These are phyloP conservation scores for Heliangelus exortis DNA, from an alignment of 2,797 vertebrate genomes.

Conservation along the genomic window DNA sequence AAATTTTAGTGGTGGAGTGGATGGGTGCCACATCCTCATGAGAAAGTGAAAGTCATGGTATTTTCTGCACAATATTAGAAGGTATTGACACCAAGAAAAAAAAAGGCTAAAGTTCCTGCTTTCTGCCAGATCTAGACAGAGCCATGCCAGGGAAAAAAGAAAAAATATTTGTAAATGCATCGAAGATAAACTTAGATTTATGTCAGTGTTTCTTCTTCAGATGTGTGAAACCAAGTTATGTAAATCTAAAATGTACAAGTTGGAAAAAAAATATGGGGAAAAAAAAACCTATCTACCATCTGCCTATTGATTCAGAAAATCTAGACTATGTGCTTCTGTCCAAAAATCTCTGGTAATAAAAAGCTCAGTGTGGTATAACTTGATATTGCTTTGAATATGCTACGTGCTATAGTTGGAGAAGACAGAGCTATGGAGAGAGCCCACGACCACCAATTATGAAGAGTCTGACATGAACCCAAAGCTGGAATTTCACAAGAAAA, in stretches of 20 bases:
- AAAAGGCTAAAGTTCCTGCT: neutral
- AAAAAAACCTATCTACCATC: constrained; percentile 35
- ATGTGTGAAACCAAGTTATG: constrained; percentile 65
- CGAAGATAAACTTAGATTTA: constrained; percentile 59
- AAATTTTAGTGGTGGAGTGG: neutral
- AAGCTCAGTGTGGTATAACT: constrained; percentile 61
- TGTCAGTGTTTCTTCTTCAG: constrained; percentile 56
- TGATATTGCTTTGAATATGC: constrained; percentile 26
- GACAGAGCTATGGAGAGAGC: neutral
- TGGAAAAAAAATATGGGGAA: neutral
- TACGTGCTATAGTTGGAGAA: neutral
- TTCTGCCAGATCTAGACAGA: neutral
- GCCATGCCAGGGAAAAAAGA: neutral
- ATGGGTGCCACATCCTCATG: neutral
- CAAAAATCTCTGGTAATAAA: constrained; percentile 69
- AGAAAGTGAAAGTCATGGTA: neutral
- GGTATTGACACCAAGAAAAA: neutral
- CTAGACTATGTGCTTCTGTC: constrained; percentile 51
- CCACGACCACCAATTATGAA: neutral
- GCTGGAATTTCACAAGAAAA: neutral
- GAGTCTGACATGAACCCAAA: neutral
- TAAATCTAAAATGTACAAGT: constrained; percentile 58
- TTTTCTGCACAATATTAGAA: neutral
- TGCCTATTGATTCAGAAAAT: constrained; percentile 66
- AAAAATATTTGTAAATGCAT: constrained; percentile 59